Evolutionary conservation across 2,797 vertebrate species (phyloP).

Genomic region (Cynodonichthys magdalenae): DNA sequence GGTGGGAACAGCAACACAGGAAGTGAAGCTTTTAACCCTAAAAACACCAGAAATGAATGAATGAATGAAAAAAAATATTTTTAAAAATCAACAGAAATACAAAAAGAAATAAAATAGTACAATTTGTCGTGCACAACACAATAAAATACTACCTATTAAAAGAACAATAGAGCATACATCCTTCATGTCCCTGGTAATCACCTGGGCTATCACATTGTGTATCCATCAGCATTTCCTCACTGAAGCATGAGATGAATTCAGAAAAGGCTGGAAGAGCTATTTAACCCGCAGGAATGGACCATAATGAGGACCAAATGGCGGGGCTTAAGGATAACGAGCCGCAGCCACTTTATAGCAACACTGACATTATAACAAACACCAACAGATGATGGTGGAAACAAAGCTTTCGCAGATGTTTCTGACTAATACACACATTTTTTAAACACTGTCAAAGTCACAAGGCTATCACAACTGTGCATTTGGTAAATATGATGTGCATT

Average conservation of each 20-base stretch:
- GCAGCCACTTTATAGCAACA: constrained; percentile 56
- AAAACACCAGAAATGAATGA: not conserved
- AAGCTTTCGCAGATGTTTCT: constrained; percentile 34
- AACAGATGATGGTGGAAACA: constrained; percentile 54
- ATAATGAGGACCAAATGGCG: constrained; percentile 68
- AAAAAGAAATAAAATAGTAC: not conserved
- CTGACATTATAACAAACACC: constrained; percentile 62
- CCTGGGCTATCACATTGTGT: constrained; percentile 9
- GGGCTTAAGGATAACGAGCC: constrained; percentile 61
- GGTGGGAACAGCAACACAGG: constrained; percentile 15
- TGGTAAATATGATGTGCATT: not conserved
- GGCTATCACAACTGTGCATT: not conserved
- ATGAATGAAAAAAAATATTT: not conserved
- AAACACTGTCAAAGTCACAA: constrained; percentile 5
- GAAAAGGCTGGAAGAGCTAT: constrained; percentile 31
- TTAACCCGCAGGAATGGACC: constrained; percentile 60
- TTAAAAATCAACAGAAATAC: not conserved
- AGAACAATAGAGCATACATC: constrained; percentile 15
- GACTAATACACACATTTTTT: constrained; percentile 11
- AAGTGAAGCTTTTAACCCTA: constrained; percentile 22
- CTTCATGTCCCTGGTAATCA: constrained; percentile 29
- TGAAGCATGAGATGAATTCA: constrained; percentile 41
- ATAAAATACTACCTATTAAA: not conserved
- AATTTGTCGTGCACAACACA: not conserved
- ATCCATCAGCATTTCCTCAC: constrained; percentile 39